A percentile compares a stretch with the other conserved stretches of the same genome.
phyloP scores from a whole-genome alignment of 1,140 invertebrate genomes.

The Lamellibrachia luymesi region DNA sequence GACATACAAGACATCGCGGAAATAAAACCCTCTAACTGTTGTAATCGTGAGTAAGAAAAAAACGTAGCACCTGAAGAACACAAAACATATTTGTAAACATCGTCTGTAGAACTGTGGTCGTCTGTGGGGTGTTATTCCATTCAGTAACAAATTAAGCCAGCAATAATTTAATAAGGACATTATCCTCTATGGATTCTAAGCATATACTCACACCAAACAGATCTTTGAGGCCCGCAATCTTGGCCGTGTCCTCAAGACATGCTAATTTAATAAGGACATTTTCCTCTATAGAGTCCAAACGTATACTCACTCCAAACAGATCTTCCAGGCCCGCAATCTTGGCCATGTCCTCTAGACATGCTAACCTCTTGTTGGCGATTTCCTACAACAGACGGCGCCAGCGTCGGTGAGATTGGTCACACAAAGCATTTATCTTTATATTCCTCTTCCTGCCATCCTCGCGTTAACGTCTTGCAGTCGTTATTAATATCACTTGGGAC shows the following conservation, averaged over 20 bases:
- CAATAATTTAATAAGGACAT: neutral
- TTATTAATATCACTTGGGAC: neutral
- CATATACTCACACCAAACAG: conserved; percentile 11
- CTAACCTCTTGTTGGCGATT: conserved; percentile 14
- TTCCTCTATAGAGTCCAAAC: neutral
- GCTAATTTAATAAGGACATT: neutral
- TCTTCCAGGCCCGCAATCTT: conserved; percentile 14
- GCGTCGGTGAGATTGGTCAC: neutral
- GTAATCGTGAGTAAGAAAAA: too few relatives aligned
- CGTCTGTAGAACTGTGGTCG: too few relatives aligned
- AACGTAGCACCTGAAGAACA: too few relatives aligned
- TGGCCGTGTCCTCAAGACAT: conserved; percentile 14
- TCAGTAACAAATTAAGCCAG: too few relatives aligned
- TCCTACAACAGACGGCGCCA: neutral
- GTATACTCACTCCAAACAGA: conserved; percentile 13
- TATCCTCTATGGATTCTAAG: neutral
- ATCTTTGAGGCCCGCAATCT: conserved; percentile 10
- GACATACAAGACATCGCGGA: too few relatives aligned
- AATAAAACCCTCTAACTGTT: too few relatives aligned
- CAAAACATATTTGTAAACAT: too few relatives aligned
- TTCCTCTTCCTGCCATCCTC: too few relatives aligned
- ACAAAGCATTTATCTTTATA: neutral
- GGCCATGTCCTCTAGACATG: conserved; percentile 16
- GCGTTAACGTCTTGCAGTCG: neutral
- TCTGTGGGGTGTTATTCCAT: too few relatives aligned